These are phyloP conservation scores for Rhipidura dahli DNA, from an alignment of 2,113 vertebrate genomes.

Conservation along the genomic window DNA sequence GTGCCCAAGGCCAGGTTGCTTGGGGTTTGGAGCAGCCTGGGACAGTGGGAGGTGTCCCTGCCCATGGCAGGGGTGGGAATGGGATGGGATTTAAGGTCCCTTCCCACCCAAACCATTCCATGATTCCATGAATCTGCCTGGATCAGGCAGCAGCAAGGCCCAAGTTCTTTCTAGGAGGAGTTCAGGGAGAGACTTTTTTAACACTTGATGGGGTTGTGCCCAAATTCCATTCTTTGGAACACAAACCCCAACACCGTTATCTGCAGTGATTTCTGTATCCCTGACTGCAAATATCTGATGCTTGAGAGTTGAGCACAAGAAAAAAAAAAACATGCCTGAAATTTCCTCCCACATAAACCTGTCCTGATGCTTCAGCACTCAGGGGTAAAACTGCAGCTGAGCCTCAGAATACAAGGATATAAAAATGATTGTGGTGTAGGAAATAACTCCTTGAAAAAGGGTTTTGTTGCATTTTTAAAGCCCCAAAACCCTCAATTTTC, in stretches of 20 bases:
- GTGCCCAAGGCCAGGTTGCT: background rate
- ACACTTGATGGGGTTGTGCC: accelerated
- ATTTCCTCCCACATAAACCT: background rate
- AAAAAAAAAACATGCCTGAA: background rate
- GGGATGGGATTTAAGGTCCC: accelerated
- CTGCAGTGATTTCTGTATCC: background rate
- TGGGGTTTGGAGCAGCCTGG: background rate
- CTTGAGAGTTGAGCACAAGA: background rate
- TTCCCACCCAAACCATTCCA: background rate
- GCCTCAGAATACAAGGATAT: background rate
- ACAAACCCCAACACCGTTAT: background rate
- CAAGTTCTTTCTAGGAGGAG: background rate
- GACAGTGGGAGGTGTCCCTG: background rate
- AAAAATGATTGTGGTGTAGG: background rate
- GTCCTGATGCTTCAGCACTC: background rate
- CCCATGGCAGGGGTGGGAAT: accelerated
- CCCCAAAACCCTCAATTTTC: accelerated
- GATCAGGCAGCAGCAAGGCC: background rate
- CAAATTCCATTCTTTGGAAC: background rate
- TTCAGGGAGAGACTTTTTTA: background rate
- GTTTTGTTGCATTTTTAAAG: background rate
- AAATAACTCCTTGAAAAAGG: background rate
- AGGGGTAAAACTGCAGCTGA: background rate
- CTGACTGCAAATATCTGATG: background rate
- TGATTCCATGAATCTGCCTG: background rate